Base-by-base conservation (phyloP, 2,797 vertebrate genomes). In the Ctenochaetus hawaiiensis region DNA sequence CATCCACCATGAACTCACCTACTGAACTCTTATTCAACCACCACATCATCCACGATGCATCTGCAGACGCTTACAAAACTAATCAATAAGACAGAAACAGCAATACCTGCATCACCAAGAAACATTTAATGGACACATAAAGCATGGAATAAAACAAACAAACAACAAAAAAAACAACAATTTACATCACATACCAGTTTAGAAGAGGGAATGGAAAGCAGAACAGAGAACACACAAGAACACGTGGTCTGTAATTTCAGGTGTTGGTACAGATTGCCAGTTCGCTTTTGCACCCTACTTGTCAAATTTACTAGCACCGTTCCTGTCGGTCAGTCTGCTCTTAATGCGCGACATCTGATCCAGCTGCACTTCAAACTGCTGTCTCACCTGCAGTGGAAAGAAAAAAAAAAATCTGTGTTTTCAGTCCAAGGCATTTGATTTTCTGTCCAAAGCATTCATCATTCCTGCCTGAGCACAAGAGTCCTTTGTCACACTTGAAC, bases 351-450 rank as follows among this genome's bases (percentile, higher is more conserved):
- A 64, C 64, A 95, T 76, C 10, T 58, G 75, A 48, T 91, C 83
- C 80, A 90, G 9, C 51, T 88, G 77, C 5, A 11, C 75, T 67
- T 92, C 75, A 72, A 94, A 80, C 54, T 92, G 66, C 52, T 74
- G 62, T 39, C 49, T 90, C 57, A 90, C 20, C 94, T 95, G 77
- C 51, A 80, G 30, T 2, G 6, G 3, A 79, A 58, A 16, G 20
- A 66, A 1, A 16, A 0, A 16, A 18, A 66, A 1, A 17, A 0
- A 60, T 37, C 8, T 22, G 1, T 30, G 23, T 22, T 48, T 10
- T 77, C 12, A 69, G 41, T 26, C 0, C 64, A 62, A 47, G 13
- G 23, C 0, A 8, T 20, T 43, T 39, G 12, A 8, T 16, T 59
- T 49, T 39, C 6, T 18, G 2, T 8, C 1, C 23, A 11, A 39